Evolutionary conservation across 2,888 invertebrate species (phyloP).

Genomic region (Syrphus vitripennis): DNA sequence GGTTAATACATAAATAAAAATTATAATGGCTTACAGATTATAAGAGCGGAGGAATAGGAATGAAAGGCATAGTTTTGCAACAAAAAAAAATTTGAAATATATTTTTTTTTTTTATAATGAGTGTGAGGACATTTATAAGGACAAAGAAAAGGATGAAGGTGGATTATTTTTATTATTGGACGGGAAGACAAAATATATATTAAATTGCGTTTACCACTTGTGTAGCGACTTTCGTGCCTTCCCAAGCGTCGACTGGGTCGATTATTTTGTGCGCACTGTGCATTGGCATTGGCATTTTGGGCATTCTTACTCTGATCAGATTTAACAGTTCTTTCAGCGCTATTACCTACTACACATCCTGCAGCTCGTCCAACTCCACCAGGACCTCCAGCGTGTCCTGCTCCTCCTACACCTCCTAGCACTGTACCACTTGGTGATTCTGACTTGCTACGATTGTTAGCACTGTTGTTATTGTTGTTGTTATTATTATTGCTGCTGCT

Average conservation of each 20-base stretch:
- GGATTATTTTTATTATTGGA: not conserved
- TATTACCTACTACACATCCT: constrained; percentile 68
- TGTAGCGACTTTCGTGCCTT: constrained; percentile 75
- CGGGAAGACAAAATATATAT: constrained; percentile 57
- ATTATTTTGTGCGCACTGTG: constrained; percentile 70
- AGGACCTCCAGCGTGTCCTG: not conserved
- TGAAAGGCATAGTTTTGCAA: constrained; percentile 32
- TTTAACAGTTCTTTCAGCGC: constrained; percentile 68
- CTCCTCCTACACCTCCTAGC: not conserved
- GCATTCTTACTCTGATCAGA: constrained; percentile 68
- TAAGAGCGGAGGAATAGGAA: constrained; percentile 48
- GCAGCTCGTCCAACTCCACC: constrained; percentile 33
- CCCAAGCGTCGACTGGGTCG: constrained; percentile 74
- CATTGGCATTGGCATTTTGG: constrained; percentile 70
- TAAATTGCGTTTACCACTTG: constrained; percentile 75
- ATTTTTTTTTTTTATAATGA: not conserved
- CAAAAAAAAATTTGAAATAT: constrained; percentile 5
- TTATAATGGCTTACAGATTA: constrained; percentile 44
- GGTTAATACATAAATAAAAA: constrained; percentile 39
- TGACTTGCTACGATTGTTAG: constrained; percentile 58
- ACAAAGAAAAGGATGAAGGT: constrained; percentile 7
- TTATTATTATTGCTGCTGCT: constrained; percentile 27
- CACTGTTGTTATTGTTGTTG: constrained; percentile 41
- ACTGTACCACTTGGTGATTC: constrained; percentile 57
- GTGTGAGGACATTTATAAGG: not conserved